These are phyloP conservation scores for Athalia cordata DNA, from an alignment of 2,888 invertebrate genomes.

Conservation along the genomic window DNA sequence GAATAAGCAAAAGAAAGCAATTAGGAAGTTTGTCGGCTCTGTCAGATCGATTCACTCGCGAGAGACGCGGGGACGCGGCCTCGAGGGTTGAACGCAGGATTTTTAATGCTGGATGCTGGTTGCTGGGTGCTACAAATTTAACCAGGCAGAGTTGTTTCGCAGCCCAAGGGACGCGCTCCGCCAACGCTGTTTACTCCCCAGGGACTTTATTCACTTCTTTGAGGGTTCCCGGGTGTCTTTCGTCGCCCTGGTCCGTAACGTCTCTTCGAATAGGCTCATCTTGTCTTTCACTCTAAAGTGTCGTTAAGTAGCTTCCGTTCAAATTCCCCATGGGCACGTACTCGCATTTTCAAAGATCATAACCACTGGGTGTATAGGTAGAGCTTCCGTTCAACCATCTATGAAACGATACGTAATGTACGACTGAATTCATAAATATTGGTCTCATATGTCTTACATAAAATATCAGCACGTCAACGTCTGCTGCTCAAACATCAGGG, in stretches of 20 bases:
- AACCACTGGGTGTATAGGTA: not conserved
- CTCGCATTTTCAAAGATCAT: slow-evolving; percentile 18
- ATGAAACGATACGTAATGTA: not conserved
- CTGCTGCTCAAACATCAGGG: too few species aligned
- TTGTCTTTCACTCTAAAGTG: slow-evolving; percentile 27
- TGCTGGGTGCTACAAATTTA: slow-evolving; percentile 34
- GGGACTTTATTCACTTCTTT: slow-evolving; percentile 36
- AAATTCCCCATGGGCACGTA: not conserved
- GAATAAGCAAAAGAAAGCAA: slow-evolving; percentile 40
- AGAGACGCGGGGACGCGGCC: slow-evolving; percentile 12
- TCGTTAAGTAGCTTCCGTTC: slow-evolving; percentile 38
- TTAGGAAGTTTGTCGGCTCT: slow-evolving; percentile 42
- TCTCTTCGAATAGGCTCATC: slow-evolving; percentile 22
- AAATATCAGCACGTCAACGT: too few species aligned
- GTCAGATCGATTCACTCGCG: slow-evolving; percentile 37
- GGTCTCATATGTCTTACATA: too few species aligned
- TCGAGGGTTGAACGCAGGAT: slow-evolving; percentile 27
- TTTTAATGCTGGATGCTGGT: slow-evolving; percentile 20
- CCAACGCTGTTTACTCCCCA: slow-evolving; percentile 26
- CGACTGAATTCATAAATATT: too few species aligned
- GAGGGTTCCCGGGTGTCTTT: slow-evolving; percentile 35
- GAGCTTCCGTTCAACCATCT: not conserved
- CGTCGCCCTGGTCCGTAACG: slow-evolving; percentile 27
- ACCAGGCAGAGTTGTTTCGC: slow-evolving; percentile 39
- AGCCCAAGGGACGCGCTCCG: slow-evolving; percentile 19